Conservation (phyloP, 2,888 invertebrate genomes). For the Sinotaia quadrata region DNA sequence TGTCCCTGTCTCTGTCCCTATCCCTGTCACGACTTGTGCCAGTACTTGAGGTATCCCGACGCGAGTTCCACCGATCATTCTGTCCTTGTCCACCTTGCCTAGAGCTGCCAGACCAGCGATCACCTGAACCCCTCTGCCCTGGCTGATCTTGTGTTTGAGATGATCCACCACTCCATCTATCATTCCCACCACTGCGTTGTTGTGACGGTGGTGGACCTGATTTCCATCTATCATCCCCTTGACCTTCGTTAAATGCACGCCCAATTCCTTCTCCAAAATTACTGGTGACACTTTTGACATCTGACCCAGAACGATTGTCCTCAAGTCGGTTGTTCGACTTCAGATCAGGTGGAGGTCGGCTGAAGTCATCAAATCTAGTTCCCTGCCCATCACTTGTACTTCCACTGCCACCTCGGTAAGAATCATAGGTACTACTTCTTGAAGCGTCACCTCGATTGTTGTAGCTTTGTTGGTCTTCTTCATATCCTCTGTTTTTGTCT, state of each 20-base stretch:
- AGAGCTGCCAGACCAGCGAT: background rate
- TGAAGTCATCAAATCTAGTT: slow-evolving; percentile 17
- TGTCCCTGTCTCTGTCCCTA: slow-evolving; percentile 5
- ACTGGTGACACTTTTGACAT: background rate
- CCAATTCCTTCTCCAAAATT: slow-evolving; percentile 11
- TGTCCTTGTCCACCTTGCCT: slow-evolving; percentile 12
- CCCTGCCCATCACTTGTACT: background rate
- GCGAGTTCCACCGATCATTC: slow-evolving; percentile 14
- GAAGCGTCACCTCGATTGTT: slow-evolving; percentile 2
- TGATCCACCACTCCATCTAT: slow-evolving; percentile 9
- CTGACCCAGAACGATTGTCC: background rate
- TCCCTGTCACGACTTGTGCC: background rate
- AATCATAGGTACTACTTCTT: slow-evolving; percentile 10
- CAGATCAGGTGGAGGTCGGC: slow-evolving; percentile 18
- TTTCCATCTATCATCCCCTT: slow-evolving; percentile 2
- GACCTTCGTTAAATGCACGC: slow-evolving; percentile 5
- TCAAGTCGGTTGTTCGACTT: background rate
- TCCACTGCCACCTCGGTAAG: background rate
- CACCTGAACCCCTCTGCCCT: slow-evolving; percentile 10
- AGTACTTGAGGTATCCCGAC: background rate
- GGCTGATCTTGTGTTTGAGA: slow-evolving; percentile 3
- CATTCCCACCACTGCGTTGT: slow-evolving; percentile 8
- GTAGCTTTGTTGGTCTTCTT: slow-evolving; percentile 1
- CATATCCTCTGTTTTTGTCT: slow-evolving; percentile 1
- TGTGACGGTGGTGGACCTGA: background rate